Percentiles rank a stretch among this genome's conserved stretches.
Conservation (phyloP, 2,797 vertebrate species). For the Glossophaga mutica region DNA sequence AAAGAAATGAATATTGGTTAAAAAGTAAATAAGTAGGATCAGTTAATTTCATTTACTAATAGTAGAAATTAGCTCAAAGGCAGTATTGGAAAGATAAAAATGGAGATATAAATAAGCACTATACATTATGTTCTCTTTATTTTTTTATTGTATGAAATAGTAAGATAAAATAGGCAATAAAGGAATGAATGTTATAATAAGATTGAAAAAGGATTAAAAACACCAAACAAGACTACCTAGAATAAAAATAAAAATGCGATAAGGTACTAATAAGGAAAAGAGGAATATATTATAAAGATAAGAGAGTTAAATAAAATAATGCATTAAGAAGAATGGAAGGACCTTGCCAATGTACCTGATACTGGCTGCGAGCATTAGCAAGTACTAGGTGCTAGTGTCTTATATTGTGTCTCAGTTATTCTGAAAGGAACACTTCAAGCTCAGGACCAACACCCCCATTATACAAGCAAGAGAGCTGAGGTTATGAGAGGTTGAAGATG, state of each 20-base stretch:
- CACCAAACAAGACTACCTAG: not conserved
- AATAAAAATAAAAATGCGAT: not conserved
- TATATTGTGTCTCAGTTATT: not conserved
- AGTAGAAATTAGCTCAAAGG: conserved; percentile 21
- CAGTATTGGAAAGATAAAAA: not conserved
- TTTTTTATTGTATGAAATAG: not conserved
- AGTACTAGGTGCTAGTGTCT: not conserved
- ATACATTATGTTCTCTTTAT: not conserved
- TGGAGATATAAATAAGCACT: not conserved
- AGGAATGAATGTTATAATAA: not conserved
- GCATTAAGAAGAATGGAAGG: not conserved
- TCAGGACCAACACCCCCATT: not conserved
- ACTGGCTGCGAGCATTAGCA: accelerated
- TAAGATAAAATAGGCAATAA: not conserved
- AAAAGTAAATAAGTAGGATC: not conserved
- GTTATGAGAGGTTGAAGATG: not conserved
- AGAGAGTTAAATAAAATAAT: not conserved
- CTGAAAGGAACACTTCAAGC: not conserved
- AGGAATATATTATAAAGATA: not conserved
- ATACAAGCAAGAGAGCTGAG: not conserved
- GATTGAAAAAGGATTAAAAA: not conserved
- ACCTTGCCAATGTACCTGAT: not conserved
- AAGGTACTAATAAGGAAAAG: not conserved
- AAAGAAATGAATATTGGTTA: conserved; percentile 19
- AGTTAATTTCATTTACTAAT: conserved; percentile 5